Evolutionary conservation across 2,113 vertebrate genomes (phyloP), one percentile per base, ranked within the genome.

Genomic region (Phaethon lepturus): DNA sequence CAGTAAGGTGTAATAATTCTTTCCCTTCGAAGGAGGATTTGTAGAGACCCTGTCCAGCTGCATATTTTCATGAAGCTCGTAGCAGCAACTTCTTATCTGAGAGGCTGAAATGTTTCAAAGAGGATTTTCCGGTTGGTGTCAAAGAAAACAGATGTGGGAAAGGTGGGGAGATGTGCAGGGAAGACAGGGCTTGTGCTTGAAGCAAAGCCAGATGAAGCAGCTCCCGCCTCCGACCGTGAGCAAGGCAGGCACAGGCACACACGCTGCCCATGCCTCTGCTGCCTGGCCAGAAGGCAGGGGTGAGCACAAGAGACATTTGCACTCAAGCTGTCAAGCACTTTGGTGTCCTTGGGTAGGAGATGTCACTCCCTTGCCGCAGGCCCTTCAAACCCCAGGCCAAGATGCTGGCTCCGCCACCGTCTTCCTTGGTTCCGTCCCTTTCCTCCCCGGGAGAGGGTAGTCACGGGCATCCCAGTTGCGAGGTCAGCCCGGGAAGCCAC

Each of bases 251-350:
- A 50, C 38, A 38, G 38, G 38, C 47, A 50, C 9, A 3, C 26
- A 44, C 0, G 0, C 24, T 91, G 56, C 20, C 64, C 22, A 2
- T 73, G 38, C 17, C 22, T 78, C 42, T 2, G 3, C 1, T 12
- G 62, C 44, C 52, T 79, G 33, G 14, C 26, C 23, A 2, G 38
- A 19, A 49, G 45, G 63, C 62, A 94, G 67, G 40, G 85, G 66
- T 45, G 50, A 83, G 38, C 19, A 24, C 0, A 1, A 53, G 17
- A n/a, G 67, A 53, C 0, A 0, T 40, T 53, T 58, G 50, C 22
- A 14, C 47, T 71, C 52, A 26, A 35, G 35, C 56, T 93, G 13
- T 19, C 25, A 76, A 71, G n/a, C 1, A 1, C 56, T 77, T 66
- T 33, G 38, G 59, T 68, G 19, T 91, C 47, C 1, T 5, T 47